Base-by-base conservation (phyloP, 2,888 invertebrate genomes). In the Charanyca ferruginea region DNA sequence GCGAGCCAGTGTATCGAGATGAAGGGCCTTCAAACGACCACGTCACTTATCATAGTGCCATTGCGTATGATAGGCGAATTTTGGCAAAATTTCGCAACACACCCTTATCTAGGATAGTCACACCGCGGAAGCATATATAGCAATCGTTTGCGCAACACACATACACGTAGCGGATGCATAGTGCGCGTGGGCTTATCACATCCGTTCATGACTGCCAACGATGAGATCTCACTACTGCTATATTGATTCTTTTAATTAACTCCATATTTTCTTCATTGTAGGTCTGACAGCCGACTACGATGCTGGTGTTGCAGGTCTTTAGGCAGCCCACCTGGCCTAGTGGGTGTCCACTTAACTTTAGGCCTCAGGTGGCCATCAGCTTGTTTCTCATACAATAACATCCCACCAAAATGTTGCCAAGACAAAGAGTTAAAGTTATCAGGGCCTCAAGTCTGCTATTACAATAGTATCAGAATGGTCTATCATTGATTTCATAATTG, bases 81-180 rank as follows among this genome's bases (percentile, higher is more conserved):
- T 94, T 91, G 92, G 91, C 92, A 87, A 90, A 75, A 88, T 94
- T 94, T 94, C 93, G 94, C 94, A 94, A 94, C 74, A 67, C 61
- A 73, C 35, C 74, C 59, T 88, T 92, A 93, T 91, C 93, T 91
- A 91, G 88, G 86, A 88, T 91, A 91, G 92, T 45, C 77, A 73
- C 71, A 87, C 73, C 77, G 68, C 85, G 90, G 91, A 91, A 91
- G 87, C 77, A 35, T 49, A 66, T 85, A 47, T 44, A 53, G 35
- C 60, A 69, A 68, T 75, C 47, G 66, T 61, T 80, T 90, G 87
- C 88, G 91, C 89, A 90, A 90, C 63, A 71, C 59, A 74, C 59
- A 76, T 73, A 76, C 51, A 57, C 78, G 58, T 52, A 69, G 42
- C 69, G 82, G 80, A 78, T 63, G 64, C 53, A 20, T 28, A 66